Base-by-base conservation (phyloP, 2,797 vertebrate species). In the Coluber constrictor region DNA sequence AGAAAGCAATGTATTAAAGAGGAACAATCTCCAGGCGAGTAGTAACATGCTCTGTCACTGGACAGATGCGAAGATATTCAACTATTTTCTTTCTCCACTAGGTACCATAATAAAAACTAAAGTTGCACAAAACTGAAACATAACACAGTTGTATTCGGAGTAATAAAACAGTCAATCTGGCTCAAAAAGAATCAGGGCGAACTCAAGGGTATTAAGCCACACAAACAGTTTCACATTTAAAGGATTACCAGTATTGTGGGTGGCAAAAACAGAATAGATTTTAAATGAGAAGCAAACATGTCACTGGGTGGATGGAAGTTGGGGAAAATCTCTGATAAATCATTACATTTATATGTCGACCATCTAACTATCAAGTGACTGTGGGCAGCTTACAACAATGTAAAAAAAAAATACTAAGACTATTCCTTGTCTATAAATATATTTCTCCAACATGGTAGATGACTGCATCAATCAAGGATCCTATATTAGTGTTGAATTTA, bases 401-500 rank as follows among this genome's bases (percentile, higher is more conserved):
- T 37, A 37, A 74, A 70, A 70, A 66, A 74, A 37, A 70, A 0
- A n/a, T 5, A 12, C 32, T 18, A 1, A 79, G 18, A 11, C 56
- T 70, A 88, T 47, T 63, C 3, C n/a, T 61, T 90, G 43, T 4
- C 57, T 51, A 29, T 25, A 43, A 91, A n/a, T n/a, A 56, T 20
- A 13, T 43, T 43, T 32, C 3, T 88, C 8, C 27, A 25, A 5
- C 37, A 11, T 37, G 15, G 9, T 57, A 57, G 20, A 7, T 37
- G 27, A 5, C 15, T 32, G 18, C 29, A 87, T 43, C 51, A 20
- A 27, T 63, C 89, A 57, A 43, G 3, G 27, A 90, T 88, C 98
- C 95, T 97, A 99, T 99, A 98, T 99, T 99, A 92, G 99, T 11
- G 60, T 12, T 61, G 3, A 29, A 29, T 29, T 27, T 63, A 29